A percentile compares a stretch with the other conserved stretches of the same genome.
Conservation (phyloP, 2,888 invertebrate species). For the Orchesella flavescens region DNA sequence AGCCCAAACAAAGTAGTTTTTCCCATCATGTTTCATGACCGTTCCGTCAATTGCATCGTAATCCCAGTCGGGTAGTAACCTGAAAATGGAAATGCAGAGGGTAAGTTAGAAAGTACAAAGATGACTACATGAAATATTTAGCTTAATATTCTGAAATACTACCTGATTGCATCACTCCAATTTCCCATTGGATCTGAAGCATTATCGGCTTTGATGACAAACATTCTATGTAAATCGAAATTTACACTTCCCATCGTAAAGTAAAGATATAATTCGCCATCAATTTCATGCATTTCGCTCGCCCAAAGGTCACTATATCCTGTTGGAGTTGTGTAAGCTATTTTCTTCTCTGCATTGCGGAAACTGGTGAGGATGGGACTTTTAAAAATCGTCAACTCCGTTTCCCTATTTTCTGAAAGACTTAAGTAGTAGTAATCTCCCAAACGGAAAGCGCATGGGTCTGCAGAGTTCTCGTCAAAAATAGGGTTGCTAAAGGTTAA, state of each 20-base stretch:
- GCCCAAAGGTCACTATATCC: constrained; percentile 63
- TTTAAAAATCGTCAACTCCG: constrained; percentile 61
- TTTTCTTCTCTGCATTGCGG: constrained; percentile 39
- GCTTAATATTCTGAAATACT: too few relatives aligned
- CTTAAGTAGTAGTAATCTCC: constrained; percentile 59
- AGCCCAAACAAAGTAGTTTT: constrained; percentile 55
- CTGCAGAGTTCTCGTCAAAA: constrained; percentile 62
- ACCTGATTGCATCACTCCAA: constrained; percentile 39
- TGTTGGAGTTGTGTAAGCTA: constrained; percentile 53
- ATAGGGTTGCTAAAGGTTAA: constrained; percentile 60
- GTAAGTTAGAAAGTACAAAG: too few relatives aligned
- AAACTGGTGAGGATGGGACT: constrained; percentile 64
- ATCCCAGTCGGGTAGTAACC: constrained; percentile 60
- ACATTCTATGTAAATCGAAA: constrained; percentile 55
- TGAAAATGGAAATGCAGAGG: not conserved
- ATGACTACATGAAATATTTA: too few relatives aligned
- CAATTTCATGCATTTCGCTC: constrained; percentile 64
- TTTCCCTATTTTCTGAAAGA: constrained; percentile 57
- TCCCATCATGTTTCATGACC: constrained; percentile 39
- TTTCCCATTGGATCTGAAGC: constrained; percentile 58
- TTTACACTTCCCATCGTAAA: constrained; percentile 48
- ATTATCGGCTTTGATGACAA: constrained; percentile 61
- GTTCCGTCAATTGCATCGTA: constrained; percentile 64
- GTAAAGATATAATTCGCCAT: constrained; percentile 64
- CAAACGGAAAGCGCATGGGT: constrained; percentile 51